Conservation (phyloP, 2,113 vertebrate genomes). For the Neolamprologus fasciatus region DNA sequence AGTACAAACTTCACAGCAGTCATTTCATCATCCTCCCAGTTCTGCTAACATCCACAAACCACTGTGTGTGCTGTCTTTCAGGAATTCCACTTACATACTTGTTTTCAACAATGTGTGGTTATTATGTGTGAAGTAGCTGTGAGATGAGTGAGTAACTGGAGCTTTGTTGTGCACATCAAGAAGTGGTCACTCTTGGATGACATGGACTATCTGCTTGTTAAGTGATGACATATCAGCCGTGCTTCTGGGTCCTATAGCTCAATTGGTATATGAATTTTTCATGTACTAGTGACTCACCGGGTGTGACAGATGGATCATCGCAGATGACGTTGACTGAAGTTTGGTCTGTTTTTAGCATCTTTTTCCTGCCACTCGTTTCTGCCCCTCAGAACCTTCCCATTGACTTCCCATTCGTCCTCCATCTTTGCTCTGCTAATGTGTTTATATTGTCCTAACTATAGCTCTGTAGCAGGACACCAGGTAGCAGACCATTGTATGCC, state of each 20-base stretch:
- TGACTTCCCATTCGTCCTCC: rapidly evolving
- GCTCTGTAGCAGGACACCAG: neutral
- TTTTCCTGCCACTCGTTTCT: neutral
- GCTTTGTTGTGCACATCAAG: neutral
- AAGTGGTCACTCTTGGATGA: neutral
- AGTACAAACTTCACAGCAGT: neutral
- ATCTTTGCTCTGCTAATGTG: neutral
- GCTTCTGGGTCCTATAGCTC: neutral
- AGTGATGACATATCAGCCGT: neutral
- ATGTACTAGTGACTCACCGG: neutral
- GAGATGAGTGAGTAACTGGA: neutral
- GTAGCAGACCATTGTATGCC: neutral
- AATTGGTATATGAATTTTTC: neutral
- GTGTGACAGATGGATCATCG: neutral
- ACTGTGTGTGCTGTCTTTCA: rapidly evolving
- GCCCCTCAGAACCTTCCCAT: neutral
- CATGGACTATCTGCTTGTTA: rapidly evolving
- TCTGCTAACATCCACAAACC: neutral
- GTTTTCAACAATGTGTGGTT: neutral
- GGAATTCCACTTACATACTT: neutral
- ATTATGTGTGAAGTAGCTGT: neutral
- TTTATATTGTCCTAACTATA: neutral
- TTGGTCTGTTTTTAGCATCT: neutral
- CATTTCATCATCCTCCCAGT: neutral
- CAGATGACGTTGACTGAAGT: neutral